Base-by-base conservation (phyloP, 1,140 invertebrate species). In the Papilio machaon region DNA sequence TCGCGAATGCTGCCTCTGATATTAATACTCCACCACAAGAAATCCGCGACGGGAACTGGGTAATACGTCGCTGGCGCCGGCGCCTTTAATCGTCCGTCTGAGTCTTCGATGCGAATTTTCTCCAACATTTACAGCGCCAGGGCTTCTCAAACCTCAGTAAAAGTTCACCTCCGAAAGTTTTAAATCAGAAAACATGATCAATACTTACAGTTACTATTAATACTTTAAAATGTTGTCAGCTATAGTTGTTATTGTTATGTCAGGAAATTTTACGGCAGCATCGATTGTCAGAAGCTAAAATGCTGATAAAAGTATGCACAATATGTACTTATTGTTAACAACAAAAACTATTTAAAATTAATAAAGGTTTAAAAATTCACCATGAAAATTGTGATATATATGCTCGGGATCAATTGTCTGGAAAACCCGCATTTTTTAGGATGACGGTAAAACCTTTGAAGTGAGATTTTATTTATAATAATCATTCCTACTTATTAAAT, bases 61-160 rank as follows among this genome's bases (percentile, higher is more conserved):
- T 89, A 92, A 91, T 91, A 90, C 88, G 89, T 89, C 89, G 88
- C 70, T 88, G 91, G 92, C 91, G 92, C 92, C 92, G 87, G 86
- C 81, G 83, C 80, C 85, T 82, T 86, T 93, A 93, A 91, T 92
- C 90, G 85, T 81, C 82, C 82, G 90, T 91, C 91, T 90, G 91
- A 85, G 90, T 87, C 90, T 90, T 88, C 89, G 86, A 87, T 89
- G 91, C 84, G 89, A 91, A 90, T 92, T 94, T 93, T 90, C 90
- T 89, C 88, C 85, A 82, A 85, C 86, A 88, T 83, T 85, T 87
- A 86, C 52, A 19, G 35, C 23, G 60, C 52, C 75, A 77, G 19
- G 23, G 75, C 47, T 58, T 77, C 49, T 77, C 75, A 77, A 77
- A 77, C 75, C 35, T 58, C 17, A 7, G 9, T 15, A 23, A 52